These are phyloP conservation scores for Diplodus puntazzo DNA, from an alignment of 2,797 vertebrate species.

Conservation along the genomic window DNA sequence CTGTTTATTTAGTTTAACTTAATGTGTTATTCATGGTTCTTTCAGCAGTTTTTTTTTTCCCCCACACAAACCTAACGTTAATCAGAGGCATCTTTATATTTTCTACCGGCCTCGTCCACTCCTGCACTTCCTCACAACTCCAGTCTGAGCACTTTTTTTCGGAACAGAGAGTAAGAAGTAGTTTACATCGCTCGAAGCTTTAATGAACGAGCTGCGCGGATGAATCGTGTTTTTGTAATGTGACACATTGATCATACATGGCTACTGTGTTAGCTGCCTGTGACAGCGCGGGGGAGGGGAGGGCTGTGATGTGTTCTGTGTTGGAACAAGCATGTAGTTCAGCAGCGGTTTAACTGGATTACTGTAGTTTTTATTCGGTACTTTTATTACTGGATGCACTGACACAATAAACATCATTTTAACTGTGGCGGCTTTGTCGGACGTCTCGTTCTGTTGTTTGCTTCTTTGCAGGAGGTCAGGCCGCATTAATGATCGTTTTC, in stretches of 20 bases:
- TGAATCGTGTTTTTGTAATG: conserved; percentile 49
- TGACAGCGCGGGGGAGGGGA: not conserved
- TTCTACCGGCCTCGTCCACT: conserved; percentile 38
- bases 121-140: conserved; percentile 8
- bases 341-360: conserved; percentile 10
- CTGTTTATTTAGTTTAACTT: conserved; percentile 20
- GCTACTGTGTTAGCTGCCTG: conserved; percentile 62
- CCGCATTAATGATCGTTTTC: not conserved
- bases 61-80: conserved; percentile 11
- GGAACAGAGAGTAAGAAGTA: conserved; percentile 24
- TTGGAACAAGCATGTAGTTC: conserved; percentile 9
- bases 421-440: conserved; percentile 16
- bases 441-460: not conserved
- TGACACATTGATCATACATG: conserved; percentile 43
- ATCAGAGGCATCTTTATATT: conserved; percentile 3
- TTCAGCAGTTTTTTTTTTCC: not conserved
- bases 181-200: conserved; percentile 64
- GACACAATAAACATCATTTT: conserved; percentile 69
- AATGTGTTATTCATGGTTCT: conserved; percentile 13
- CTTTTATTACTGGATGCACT: conserved; percentile 58
- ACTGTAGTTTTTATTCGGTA: conserved; percentile 40
- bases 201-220: conserved; percentile 45
- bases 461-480: not conserved
- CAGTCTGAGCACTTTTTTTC: conserved; percentile 56
- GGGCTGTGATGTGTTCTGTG: conserved; percentile 23